Base-by-base conservation (phyloP, 2,797 vertebrate species). In the Sebastolobus altivelis region DNA sequence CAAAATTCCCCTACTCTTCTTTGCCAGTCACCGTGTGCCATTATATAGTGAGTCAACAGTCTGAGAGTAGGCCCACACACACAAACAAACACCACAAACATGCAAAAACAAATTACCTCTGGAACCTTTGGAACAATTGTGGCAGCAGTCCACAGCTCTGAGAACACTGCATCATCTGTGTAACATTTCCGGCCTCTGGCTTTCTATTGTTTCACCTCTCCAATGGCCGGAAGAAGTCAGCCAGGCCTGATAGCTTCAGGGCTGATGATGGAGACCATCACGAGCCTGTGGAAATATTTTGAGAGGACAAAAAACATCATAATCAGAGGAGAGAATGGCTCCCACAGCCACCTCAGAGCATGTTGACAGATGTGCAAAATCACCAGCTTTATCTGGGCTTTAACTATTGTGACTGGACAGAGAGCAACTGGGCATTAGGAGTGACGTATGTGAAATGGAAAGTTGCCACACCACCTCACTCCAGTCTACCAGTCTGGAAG, bases 221-320 rank as follows among this genome's bases (percentile, higher is more conserved):
- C 81, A 94, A 93, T 86, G 68, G 84, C 87, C 75, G 90, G 95
- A 94, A 94, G 80, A 83, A 49, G 40, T 33, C 59, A 74, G 76
- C 75, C n/a, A 27, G 82, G 62, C 66, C 87, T 69, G 80, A 85
- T 79, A 80, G 77, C 59, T 72, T 83, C 65, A 56, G 73, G 12
- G 62, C 40, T 60, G 85, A 75, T 81, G 84, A 89, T 38, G 78
- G 77, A 89, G 81, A 35, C 74, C 43, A 74, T 79, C 49, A 35
- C 6, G 12, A 58, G 77, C 46, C 63, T 35, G 67, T 87, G 77
- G 76, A 85, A 89, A 78, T 74, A 77, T 75, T 65, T 75, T 66
- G 58, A 67, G 52, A 75, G 38, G 29, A 65, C 38, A 56, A 65
- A 77, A 67, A 43, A 16, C 65, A 77, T 56, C 38, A 67, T 46